Evolutionary conservation across 2,888 invertebrate species (phyloP).

Genomic region (Frankliniella intonsa): DNA sequence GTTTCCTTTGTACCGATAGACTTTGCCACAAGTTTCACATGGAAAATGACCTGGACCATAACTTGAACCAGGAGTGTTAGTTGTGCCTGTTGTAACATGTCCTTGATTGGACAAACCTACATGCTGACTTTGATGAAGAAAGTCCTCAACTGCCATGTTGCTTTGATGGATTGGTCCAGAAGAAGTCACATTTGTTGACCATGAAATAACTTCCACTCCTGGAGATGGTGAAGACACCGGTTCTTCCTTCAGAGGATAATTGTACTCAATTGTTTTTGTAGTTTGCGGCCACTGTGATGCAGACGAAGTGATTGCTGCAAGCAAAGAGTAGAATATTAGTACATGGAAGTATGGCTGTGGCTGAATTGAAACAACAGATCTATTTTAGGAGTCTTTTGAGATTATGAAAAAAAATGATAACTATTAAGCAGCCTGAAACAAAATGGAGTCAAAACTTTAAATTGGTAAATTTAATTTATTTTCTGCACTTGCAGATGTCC

Average conservation of each 20-base stretch:
- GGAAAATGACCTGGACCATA: constrained; percentile 38
- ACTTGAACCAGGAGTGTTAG: background rate
- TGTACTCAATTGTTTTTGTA: background rate
- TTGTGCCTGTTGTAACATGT: background rate
- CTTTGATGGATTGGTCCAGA: background rate
- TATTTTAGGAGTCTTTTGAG: background rate
- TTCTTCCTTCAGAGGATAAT: constrained; percentile 14
- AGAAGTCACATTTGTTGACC: background rate
- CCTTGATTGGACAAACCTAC: background rate
- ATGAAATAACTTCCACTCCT: background rate
- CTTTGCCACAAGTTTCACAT: constrained; percentile 47
- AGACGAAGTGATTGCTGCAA: background rate
- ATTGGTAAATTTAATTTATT: too few relatives aligned
- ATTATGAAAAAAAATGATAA: too few relatives aligned
- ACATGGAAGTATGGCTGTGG: background rate
- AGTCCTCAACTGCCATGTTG: background rate
- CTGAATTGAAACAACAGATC: background rate
- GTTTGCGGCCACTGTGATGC: background rate
- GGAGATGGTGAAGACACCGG: background rate
- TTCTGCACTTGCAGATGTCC: too few relatives aligned
- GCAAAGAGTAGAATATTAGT: background rate
- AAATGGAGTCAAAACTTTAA: too few relatives aligned
- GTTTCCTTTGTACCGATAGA: constrained; percentile 47
- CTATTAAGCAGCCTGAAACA: too few relatives aligned
- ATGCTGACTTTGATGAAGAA: background rate